Conservation (phyloP, 2,113 vertebrate genomes). For the Sphaerodactylus townsendi region DNA sequence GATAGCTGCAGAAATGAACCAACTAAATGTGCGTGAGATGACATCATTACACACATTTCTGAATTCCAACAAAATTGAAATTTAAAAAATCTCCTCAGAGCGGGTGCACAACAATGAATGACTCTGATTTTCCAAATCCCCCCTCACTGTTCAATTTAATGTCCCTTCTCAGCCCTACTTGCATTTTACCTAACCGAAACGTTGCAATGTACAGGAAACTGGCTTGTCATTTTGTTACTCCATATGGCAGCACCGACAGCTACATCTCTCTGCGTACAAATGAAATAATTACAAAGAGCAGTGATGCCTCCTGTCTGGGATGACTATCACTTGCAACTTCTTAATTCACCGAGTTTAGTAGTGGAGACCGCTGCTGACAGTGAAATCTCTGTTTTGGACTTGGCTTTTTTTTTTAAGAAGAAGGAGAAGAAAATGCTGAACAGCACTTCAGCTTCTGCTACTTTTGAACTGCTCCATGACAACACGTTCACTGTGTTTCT, state of each 20-base stretch:
- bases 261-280: neutral
- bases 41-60: neutral
- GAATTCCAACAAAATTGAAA: neutral
- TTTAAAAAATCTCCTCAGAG: neutral
- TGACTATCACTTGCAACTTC: slow-evolving; percentile 14
- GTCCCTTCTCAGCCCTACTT: neutral
- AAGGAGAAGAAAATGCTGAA: accelerated
- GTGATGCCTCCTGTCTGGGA: neutral
- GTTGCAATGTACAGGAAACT: slow-evolving; percentile 31
- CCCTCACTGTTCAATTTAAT: neutral
- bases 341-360: slow-evolving; percentile 22
- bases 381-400: slow-evolving; percentile 37
- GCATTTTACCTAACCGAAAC: slow-evolving; percentile 18
- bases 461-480: neutral
- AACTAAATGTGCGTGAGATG: neutral
- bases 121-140: neutral
- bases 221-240: slow-evolving; percentile 22
- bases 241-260: slow-evolving; percentile 23
- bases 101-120: neutral
- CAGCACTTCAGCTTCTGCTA: slow-evolving; percentile 15
- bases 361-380: slow-evolving; percentile 35
- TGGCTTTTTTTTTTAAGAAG: slow-evolving; percentile 39
- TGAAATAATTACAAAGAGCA: slow-evolving; percentile 4
- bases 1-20: neutral
- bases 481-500: slow-evolving; percentile 43